Evolutionary conservation across 2,113 vertebrate species (phyloP), one percentile per base, ranked within the genome.

Genomic region (Triplophysa tibetana): DNA sequence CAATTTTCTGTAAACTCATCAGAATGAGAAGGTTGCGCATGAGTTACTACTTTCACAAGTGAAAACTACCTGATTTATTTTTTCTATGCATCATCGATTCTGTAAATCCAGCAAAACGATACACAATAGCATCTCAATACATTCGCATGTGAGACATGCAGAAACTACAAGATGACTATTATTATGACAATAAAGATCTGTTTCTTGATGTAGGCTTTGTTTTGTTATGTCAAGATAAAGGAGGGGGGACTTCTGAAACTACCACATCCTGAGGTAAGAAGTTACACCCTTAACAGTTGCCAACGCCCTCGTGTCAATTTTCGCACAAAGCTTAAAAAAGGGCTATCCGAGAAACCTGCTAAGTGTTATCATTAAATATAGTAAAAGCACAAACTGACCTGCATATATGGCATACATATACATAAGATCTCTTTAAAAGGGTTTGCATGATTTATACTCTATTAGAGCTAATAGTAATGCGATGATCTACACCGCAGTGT

Each of bases 251-350:
- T 8, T 75, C 69, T 78, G 70, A 81, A 75, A 41, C 50, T 56
- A 83, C 81, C 60, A 83, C 83, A 87, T 84, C 86, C 77, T 75
- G 82, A 89, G 80, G 88, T 84, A 86, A 83, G 4, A 50, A 88
- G 77, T 86, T 83, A 91, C 91, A 85, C 90, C 85, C 85, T 78
- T 17, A 75, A 87, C 88, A 87, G 90, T 86, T 87, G 81, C 84
- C 84, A 87, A 92, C 90, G 85, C 88, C 92, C 89, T 89, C 64
- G 19, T 26, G 29, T 21, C 65, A 23, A 4, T 9, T 17, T 6
- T 52, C 1, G 33, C 62, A 77, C 82, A 19, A 9, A 67, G 63
- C 77, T 68, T 81, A 64, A 80, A 80, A 72, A 73, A 64, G 77
- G 17, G n/a, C 67, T 50, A 70, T 33, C 29, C 10, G 16, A 54